phyloP scores from a whole-genome alignment of 2,797 vertebrate genomes.

The Neosilurus hyrtlii region DNA sequence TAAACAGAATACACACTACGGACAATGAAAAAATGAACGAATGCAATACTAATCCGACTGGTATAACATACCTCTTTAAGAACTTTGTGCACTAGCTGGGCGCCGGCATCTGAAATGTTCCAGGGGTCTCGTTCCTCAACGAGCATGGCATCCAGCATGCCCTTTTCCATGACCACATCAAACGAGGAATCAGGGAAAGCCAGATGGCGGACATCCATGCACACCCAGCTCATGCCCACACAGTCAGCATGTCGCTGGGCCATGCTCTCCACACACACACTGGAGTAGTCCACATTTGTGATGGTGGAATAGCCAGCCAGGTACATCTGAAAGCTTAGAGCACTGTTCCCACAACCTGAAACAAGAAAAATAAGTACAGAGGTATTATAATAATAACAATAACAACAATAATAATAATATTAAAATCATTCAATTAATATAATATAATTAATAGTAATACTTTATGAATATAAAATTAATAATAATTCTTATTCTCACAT shows the following conservation, averaged over 20 bases:
- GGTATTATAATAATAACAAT: too few species aligned
- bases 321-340: constrained; percentile 82
- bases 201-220: constrained; percentile 84
- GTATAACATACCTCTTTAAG: constrained; percentile 66
- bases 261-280: constrained; percentile 83
- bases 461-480: too few species aligned
- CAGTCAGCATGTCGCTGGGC: constrained; percentile 68
- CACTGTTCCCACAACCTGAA: constrained; percentile 88
- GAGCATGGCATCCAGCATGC: constrained; percentile 84
- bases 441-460: too few species aligned
- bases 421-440: too few species aligned
- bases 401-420: too few species aligned
- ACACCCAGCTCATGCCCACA: constrained; percentile 79
- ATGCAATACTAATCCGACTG: background rate
- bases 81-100: constrained; percentile 71
- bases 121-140: constrained; percentile 85
- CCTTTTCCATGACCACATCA: constrained; percentile 87
- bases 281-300: constrained; percentile 89
- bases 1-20: too few species aligned
- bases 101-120: constrained; percentile 71
- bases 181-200: constrained; percentile 75
- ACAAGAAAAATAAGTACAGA: background rate
- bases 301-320: constrained; percentile 77
- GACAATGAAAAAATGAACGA: too few species aligned
- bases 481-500: too few species aligned